Conservation (phyloP, 1,140 invertebrate genomes). For the Thaumetopoea pityocampa region DNA sequence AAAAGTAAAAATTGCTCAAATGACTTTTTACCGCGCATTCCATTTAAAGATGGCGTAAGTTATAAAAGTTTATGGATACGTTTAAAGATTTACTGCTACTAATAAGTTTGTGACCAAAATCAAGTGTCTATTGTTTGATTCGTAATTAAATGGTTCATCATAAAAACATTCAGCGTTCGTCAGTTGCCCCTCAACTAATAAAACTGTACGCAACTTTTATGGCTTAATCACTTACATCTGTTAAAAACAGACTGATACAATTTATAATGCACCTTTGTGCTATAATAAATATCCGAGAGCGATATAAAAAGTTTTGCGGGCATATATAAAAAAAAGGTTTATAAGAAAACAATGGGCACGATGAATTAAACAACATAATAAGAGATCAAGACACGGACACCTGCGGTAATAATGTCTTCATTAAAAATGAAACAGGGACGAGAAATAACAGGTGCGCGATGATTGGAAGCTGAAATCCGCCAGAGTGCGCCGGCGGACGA, state of each 20-base stretch:
- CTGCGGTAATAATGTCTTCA: constrained; percentile 67
- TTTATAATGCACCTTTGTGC: constrained; percentile 63
- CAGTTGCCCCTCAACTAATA: constrained; percentile 35
- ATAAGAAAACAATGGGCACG: constrained; percentile 71
- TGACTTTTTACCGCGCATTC: too few species aligned
- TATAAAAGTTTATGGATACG: too few species aligned
- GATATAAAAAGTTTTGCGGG: constrained; percentile 61
- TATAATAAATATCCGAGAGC: constrained; percentile 57
- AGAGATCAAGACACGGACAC: constrained; percentile 51
- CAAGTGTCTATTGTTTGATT: constrained; percentile 13
- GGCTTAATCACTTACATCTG: constrained; percentile 72
- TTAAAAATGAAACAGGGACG: constrained; percentile 53
- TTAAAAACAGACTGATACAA: constrained; percentile 57
- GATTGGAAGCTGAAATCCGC: constrained; percentile 29
- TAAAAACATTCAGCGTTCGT: constrained; percentile 3
- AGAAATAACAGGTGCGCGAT: constrained; percentile 56
- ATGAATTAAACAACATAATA: constrained; percentile 70
- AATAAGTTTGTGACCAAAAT: constrained; percentile 4
- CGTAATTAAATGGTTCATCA: constrained; percentile 8
- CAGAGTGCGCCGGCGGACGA: too few species aligned
- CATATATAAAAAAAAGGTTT: constrained; percentile 41
- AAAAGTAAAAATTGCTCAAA: too few species aligned
- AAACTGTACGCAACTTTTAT: constrained; percentile 60
- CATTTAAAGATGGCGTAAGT: too few species aligned
- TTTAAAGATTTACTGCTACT: constrained; percentile 11